Conservation (phyloP, 1,140 invertebrate genomes). For the Stegodyphus dumicola region DNA sequence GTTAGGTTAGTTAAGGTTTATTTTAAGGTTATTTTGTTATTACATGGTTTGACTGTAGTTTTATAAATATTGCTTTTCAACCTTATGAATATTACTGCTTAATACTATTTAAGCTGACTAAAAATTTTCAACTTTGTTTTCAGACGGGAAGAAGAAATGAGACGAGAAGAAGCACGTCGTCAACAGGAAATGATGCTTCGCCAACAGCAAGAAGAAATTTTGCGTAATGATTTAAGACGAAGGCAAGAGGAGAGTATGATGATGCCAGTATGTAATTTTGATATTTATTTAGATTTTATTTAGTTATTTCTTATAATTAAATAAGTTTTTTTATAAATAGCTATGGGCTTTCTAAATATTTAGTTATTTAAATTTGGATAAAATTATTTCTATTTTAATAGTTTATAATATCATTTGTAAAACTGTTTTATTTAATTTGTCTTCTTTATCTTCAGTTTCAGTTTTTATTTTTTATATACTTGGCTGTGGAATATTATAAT, state of each 20-base stretch:
- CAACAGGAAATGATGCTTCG: conserved; percentile 82
- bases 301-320: too few species aligned
- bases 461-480: too few species aligned
- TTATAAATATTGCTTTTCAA: neutral
- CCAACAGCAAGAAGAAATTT: conserved; percentile 83
- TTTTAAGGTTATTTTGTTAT: too few species aligned
- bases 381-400: neutral
- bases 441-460: too few species aligned
- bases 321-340: too few species aligned
- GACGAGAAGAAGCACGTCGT: conserved; percentile 83
- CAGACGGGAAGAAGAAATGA: conserved; percentile 67
- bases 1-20: too few species aligned
- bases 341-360: neutral
- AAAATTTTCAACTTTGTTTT: neutral
- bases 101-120: neutral
- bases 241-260: conserved; percentile 55
- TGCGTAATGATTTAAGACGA: conserved; percentile 68
- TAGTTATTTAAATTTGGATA: neutral
- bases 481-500: too few species aligned
- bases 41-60: neutral
- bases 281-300: too few species aligned
- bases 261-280: conserved; percentile 34
- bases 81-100: neutral
- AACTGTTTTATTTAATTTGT: neutral
- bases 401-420: neutral